Evolutionary conservation across 1,140 invertebrate species (phyloP).

Genomic region (Eriocheir sinensis): DNA sequence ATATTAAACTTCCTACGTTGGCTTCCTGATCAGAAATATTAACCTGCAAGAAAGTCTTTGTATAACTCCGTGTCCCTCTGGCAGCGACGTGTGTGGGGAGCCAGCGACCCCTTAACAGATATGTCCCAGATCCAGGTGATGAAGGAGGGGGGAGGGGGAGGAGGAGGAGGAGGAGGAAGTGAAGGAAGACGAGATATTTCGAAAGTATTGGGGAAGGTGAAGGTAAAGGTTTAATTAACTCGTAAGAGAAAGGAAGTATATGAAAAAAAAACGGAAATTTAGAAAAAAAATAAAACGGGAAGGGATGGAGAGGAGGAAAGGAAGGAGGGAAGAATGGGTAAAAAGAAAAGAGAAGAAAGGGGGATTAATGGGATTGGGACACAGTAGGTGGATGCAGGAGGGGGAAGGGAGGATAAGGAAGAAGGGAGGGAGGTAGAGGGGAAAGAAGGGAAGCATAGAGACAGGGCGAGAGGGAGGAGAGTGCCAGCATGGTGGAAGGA

Average conservation of each 20-base stretch:
- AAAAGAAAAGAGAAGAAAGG: constrained; percentile 1
- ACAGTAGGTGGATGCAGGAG: background rate
- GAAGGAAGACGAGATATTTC: background rate
- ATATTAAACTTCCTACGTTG: no score
- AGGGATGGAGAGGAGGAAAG: background rate
- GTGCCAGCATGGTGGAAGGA: constrained; percentile 32
- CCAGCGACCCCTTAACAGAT: no score
- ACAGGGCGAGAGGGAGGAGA: background rate
- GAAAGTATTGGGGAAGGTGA: background rate
- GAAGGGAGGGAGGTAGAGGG: background rate
- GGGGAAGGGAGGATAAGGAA: background rate
- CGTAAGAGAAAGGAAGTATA: background rate
- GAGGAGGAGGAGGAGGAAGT: background rate
- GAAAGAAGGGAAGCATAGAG: background rate
- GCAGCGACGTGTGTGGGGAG: no score
- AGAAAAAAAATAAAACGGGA: background rate
- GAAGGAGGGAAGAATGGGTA: background rate
- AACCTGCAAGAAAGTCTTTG: no score
- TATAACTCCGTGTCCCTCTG: no score
- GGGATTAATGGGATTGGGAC: no score
- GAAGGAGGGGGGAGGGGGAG: background rate
- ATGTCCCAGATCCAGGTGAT: no score
- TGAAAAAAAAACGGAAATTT: background rate
- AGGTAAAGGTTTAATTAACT: no score
- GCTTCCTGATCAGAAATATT: no score